Base-by-base conservation (phyloP, 2,797 vertebrate genomes). In the Tolypeutes matacus region DNA sequence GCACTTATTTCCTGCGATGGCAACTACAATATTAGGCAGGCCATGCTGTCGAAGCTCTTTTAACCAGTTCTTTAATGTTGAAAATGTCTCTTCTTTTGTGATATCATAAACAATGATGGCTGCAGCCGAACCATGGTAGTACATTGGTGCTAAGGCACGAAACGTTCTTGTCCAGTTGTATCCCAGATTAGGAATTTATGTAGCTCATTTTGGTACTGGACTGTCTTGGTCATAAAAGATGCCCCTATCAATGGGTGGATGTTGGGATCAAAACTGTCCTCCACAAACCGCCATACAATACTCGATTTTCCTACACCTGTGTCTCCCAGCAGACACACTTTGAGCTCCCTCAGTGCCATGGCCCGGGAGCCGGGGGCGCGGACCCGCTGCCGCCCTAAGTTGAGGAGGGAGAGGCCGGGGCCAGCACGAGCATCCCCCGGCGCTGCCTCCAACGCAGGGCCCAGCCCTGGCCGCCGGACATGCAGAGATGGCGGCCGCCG, bases 171-270 rank as follows among this genome's bases (percentile, higher is more conserved):
- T n/a, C n/a, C n/a, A n/a, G n/a, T n/a, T n/a, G n/a, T n/a, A n/a
- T n/a, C n/a, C n/a, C n/a, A n/a, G n/a, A n/a, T n/a, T n/a, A n/a
- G n/a, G n/a, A n/a, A n/a, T n/a, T n/a, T n/a, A n/a, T n/a, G n/a
- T n/a, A n/a, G n/a, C n/a, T n/a, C n/a, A n/a, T n/a, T n/a, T n/a
- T n/a, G n/a, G n/a, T n/a, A n/a, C n/a, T n/a, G n/a, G n/a, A n/a
- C n/a, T n/a, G n/a, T n/a, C n/a, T n/a, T n/a, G n/a, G n/a, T n/a
- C n/a, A n/a, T n/a, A n/a, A n/a, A n/a, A n/a, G n/a, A n/a, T n/a
- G n/a, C n/a, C 99, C 99, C 99, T 97, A 99, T 99, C 51, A 99
- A 99, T 95, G 99, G 99, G 98, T 99, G 99, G 96, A 99, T 99
- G 97, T 99, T 99, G 81, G 99, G 99, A 98, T 99, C 99, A 97